These are phyloP conservation scores for Pangasius djambal DNA, from an alignment of 2,797 vertebrate genomes.

Conservation along the genomic window DNA sequence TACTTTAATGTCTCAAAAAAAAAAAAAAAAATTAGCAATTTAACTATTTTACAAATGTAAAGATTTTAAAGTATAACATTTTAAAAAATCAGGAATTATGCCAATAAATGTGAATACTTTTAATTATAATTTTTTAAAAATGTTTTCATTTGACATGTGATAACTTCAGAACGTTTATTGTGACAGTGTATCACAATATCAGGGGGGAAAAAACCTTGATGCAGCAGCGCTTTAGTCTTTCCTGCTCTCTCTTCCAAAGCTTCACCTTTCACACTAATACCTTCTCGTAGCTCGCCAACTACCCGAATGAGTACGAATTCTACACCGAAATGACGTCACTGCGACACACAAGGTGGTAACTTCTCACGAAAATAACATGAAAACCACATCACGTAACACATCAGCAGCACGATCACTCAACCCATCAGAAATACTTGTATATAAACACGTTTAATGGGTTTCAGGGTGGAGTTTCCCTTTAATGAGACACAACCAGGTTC, in stretches of 20 bases:
- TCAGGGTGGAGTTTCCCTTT: neutral
- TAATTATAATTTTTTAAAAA: no score
- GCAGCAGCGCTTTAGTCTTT: neutral
- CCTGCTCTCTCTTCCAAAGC: no score
- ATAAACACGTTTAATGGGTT: neutral
- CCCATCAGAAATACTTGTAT: neutral
- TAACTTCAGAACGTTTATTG: no score
- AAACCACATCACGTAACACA: neutral
- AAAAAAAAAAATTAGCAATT: no score
- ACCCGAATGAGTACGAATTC: neutral
- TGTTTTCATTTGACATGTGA: no score
- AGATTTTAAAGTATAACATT: no score
- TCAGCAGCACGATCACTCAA: neutral
- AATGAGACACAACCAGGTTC: neutral
- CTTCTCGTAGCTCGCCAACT: accelerated
- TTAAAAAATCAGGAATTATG: no score
- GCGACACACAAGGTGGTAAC: neutral
- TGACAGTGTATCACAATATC: no score
- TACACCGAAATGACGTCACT: neutral
- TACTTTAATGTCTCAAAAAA: no score
- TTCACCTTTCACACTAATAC: neutral
- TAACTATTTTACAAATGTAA: no score
- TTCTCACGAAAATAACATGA: neutral
- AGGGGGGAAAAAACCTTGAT: no score
- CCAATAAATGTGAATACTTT: no score